Base-by-base conservation (phyloP, 2,797 vertebrate species). In the Acanthiza pusilla region DNA sequence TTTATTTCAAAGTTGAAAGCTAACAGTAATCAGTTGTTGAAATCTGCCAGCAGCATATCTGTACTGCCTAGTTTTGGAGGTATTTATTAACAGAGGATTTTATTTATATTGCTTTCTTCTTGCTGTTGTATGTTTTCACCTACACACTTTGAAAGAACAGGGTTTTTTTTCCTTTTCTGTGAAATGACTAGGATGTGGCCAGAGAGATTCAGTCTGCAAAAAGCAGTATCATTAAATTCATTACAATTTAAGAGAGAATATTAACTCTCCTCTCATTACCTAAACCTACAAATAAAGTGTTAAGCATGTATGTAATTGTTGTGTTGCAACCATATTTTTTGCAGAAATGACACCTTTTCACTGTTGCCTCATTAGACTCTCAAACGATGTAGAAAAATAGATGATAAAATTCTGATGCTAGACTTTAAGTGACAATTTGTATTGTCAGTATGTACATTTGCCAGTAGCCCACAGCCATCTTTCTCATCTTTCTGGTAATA, bases 401-500 rank as follows among this genome's bases (percentile, higher is more conserved):
- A 92, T 73, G 25, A 63, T 85, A 73, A 95, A 90, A 85, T 58
- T 5, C 0, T 45, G 36, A 72, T 79, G 42, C 67, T 48, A 45
- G 42, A 38, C 58, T 82, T 83, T 34, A 77, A 57, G 53, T 71
- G 73, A 36, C 42, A 40, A 3, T 89, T 87, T 87, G 20, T 89
- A 13, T 70, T 86, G 74, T 76, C 43, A 27, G 63, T 71, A 1
- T 75, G 54, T 75, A 58, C 54, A 21, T 2, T 88, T 94, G 83
- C 73, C 92, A 77, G 78, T 94, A 91, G 89, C 80, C 96, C 72
- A 65, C 77, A 66, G 88, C 30, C 60, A 76, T 86, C 60, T 92
- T 94, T 85, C 81, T 95, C 51, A 67, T 92, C 75, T 94, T 93
- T 87, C 91, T 94, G 67, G 71, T 96, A 94, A 77, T 88, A 94